phyloP scores from a whole-genome alignment of 2,113 vertebrate genomes.

The Sardina pilchardus region DNA sequence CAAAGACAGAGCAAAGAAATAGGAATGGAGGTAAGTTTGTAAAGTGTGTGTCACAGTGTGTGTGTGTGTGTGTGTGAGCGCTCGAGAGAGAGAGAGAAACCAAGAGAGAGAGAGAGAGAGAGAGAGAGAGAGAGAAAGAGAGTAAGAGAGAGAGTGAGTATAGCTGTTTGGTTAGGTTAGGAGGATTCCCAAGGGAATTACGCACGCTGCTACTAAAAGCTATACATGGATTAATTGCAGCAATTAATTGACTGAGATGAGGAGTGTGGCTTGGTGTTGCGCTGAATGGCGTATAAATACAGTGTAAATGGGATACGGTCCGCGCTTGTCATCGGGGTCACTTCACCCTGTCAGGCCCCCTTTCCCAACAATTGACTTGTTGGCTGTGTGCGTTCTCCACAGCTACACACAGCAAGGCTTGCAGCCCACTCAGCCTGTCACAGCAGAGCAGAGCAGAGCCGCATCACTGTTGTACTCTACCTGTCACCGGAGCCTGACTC shows the following conservation, averaged over 20 bases:
- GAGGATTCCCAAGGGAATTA: background rate
- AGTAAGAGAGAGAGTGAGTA: background rate
- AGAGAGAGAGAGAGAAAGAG: background rate
- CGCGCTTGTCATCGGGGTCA: background rate
- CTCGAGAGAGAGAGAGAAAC: background rate
- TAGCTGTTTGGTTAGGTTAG: background rate
- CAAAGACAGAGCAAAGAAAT: background rate
- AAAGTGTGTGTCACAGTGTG: no score
- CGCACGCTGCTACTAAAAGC: background rate
- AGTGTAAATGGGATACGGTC: background rate
- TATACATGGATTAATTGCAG: conserved; percentile 1
- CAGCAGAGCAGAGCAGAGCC: no score
- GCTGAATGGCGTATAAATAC: background rate
- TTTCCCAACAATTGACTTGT: background rate
- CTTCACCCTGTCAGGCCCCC: background rate
- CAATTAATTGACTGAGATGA: background rate
- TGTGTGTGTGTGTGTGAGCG: background rate
- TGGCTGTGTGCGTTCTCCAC: background rate
- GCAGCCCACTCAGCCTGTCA: no score
- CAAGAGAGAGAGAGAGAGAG: background rate
- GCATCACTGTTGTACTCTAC: no score
- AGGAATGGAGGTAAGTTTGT: background rate
- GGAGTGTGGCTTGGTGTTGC: background rate
- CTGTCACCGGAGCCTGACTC: no score
- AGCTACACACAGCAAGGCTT: no score